Conservation (phyloP, 1,140 invertebrate species). For the Zaprionus inermis region DNA sequence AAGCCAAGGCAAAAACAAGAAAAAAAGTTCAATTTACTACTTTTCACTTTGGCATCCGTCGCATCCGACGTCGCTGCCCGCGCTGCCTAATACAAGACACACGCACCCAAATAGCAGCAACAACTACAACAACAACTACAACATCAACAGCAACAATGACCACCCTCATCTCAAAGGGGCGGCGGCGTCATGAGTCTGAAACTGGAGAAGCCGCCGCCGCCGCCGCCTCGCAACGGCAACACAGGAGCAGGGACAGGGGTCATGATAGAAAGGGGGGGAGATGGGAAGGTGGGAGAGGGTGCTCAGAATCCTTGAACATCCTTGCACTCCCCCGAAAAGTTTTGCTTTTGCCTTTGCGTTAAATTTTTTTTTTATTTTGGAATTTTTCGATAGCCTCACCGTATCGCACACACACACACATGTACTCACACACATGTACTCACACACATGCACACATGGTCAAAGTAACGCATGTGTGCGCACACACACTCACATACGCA, state of each 20-base stretch:
- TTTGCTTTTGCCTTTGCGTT: slow-evolving; percentile 76
- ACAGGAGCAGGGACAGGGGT: neutral
- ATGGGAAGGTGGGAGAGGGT: slow-evolving; percentile 5
- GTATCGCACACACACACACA: slow-evolving; percentile 52
- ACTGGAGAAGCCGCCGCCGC: slow-evolving; percentile 63
- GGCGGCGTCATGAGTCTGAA: slow-evolving; percentile 46
- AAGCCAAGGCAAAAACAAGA: slow-evolving; percentile 43
- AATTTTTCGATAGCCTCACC: slow-evolving; percentile 73
- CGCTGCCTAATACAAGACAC: slow-evolving; percentile 52
- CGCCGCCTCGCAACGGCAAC: neutral
- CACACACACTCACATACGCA: slow-evolving; percentile 29
- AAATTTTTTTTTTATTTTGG: slow-evolving; percentile 83
- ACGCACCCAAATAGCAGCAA: slow-evolving; percentile 40
- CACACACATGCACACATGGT: slow-evolving; percentile 10
- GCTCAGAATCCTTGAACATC: slow-evolving; percentile 29
- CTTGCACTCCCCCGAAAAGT: slow-evolving; percentile 50
- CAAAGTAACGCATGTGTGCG: slow-evolving; percentile 8
- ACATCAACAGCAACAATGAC: slow-evolving; percentile 18
- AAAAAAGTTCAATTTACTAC: slow-evolving; percentile 82
- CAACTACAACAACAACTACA: slow-evolving; percentile 9
- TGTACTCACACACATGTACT: slow-evolving; percentile 24
- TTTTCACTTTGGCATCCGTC: slow-evolving; percentile 80
- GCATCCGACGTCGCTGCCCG: slow-evolving; percentile 25
- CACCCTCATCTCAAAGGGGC: slow-evolving; percentile 55
- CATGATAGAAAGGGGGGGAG: slow-evolving; percentile 11